Evolutionary conservation across 2,113 vertebrate genomes (phyloP).

Genomic region (Hylia prasina): DNA sequence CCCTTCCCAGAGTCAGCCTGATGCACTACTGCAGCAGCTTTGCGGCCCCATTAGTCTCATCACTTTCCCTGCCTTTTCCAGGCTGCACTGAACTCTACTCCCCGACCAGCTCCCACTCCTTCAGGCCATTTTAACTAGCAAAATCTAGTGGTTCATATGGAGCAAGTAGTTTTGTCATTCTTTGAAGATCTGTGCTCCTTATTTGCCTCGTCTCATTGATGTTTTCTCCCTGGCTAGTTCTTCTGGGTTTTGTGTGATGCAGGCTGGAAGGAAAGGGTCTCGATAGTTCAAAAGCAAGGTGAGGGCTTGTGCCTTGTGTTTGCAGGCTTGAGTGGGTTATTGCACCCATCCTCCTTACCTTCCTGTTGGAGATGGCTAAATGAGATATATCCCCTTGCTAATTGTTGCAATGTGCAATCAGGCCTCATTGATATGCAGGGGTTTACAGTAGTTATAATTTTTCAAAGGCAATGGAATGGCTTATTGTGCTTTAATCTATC

Average conservation of each 20-base stretch:
- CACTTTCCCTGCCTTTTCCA: not conserved
- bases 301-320: not conserved
- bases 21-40: not conserved
- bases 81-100: not conserved
- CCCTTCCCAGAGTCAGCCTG: not conserved
- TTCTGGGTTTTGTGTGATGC: not conserved
- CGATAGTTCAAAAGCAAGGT: fast-evolving
- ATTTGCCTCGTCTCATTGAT: not conserved
- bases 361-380: not conserved
- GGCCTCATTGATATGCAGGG: not conserved
- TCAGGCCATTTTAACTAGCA: not conserved
- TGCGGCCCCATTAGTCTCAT: not conserved
- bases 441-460: not conserved
- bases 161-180: not conserved
- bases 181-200: not conserved
- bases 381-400: not conserved
- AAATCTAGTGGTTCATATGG: not conserved
- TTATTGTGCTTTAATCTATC: not conserved
- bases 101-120: not conserved
- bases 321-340: not conserved
- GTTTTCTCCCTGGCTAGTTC: not conserved
- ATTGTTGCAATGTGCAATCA: not conserved
- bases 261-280: not conserved
- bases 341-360: not conserved
- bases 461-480: not conserved